Conservation (phyloP, 2,797 vertebrate species). For the Danio tinwini region DNA sequence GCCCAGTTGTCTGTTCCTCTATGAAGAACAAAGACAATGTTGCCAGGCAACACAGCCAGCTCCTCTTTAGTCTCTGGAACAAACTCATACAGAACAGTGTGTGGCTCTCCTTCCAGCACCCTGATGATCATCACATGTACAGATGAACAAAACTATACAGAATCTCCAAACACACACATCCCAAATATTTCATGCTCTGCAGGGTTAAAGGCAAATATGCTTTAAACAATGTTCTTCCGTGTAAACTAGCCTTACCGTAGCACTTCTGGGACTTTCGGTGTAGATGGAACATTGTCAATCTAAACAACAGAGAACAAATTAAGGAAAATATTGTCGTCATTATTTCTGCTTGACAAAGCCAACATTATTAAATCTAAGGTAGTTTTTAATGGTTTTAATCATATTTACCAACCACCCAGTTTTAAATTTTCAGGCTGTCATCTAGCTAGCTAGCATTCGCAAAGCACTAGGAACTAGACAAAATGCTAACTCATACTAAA, state of each 20-base stretch:
- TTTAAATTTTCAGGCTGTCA: no score
- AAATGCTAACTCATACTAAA: no score
- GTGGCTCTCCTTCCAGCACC: constrained; percentile 89
- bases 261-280: constrained; percentile 87
- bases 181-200: neutral
- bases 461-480: no score
- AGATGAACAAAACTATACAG: neutral
- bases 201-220: neutral
- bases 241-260: constrained; percentile 80
- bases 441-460: no score
- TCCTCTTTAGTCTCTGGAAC: constrained; percentile 87
- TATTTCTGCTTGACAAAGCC: no score
- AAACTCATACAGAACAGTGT: constrained; percentile 91
- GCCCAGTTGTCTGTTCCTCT: constrained; percentile 95
- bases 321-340: neutral
- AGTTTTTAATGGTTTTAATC: no score
- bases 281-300: constrained; percentile 81
- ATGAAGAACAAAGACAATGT: constrained; percentile 94
- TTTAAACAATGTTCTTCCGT: neutral
- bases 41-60: constrained; percentile 91
- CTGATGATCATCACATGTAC: constrained; percentile 67
- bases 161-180: neutral
- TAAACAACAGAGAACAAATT: neutral
- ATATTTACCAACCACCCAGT: no score
- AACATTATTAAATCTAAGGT: no score